Percentiles rank a stretch among this genome's conserved stretches.
Conservation (phyloP, 1,140 invertebrate species). For the Drosophila simulans region DNA sequence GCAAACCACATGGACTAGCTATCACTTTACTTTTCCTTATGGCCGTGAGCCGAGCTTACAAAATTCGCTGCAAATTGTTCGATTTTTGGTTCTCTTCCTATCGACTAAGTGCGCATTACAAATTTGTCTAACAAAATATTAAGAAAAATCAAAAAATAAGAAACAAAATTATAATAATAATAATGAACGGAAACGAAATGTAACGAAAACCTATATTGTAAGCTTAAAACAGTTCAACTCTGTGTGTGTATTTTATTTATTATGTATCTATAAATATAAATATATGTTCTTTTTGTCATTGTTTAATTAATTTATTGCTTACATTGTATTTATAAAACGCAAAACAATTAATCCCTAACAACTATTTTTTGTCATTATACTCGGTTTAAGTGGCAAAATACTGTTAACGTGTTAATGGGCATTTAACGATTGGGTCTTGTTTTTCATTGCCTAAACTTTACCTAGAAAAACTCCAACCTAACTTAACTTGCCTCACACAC, state of each 20-base stretch:
- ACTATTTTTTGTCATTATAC: conserved; percentile 34
- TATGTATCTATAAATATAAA: conserved; percentile 52
- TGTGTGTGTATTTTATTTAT: conserved; percentile 70
- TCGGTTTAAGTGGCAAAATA: conserved; percentile 49
- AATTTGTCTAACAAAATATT: conserved; percentile 55
- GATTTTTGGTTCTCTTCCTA: conserved; percentile 19
- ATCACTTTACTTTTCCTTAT: not conserved
- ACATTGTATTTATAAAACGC: conserved; percentile 44
- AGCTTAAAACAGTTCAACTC: conserved; percentile 60
- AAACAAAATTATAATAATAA: conserved; percentile 10
- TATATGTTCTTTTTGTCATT: conserved; percentile 50
- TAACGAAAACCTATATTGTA: conserved; percentile 42
- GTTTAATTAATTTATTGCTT: conserved; percentile 75
- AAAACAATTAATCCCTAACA: conserved; percentile 39
- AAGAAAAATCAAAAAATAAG: conserved; percentile 6
- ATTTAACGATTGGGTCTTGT: conserved; percentile 43
- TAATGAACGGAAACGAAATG: conserved; percentile 9
- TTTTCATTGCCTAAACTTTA: conserved; percentile 39
- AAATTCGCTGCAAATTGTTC: conserved; percentile 9
- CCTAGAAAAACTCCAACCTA: conserved; percentile 23
- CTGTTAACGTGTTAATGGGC: conserved; percentile 57
- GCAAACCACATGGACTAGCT: not conserved
- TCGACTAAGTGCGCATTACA: conserved; percentile 41
- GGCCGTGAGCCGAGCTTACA: conserved; percentile 20
- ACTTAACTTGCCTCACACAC: conserved; percentile 45